Conservation (phyloP, 1,140 invertebrate species). For the Drosophila erecta region DNA sequence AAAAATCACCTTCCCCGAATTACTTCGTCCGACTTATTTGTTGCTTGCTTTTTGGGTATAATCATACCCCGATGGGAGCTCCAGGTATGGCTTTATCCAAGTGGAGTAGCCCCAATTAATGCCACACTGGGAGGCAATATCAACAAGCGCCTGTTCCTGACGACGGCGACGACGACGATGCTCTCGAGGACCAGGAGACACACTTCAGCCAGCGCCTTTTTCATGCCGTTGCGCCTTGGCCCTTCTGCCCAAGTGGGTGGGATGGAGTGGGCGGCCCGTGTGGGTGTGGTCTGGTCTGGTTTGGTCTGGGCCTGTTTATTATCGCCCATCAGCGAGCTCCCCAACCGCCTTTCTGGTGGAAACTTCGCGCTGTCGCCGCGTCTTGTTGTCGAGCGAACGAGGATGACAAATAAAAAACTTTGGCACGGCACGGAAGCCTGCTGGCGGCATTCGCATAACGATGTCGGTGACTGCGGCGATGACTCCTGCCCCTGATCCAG, state of each 20-base stretch:
- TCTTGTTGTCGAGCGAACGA: constrained; percentile 12
- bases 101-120: constrained; percentile 53
- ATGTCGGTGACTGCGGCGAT: constrained; percentile 74
- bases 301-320: constrained; percentile 69
- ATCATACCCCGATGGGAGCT: constrained; percentile 24
- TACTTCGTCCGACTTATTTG: constrained; percentile 1
- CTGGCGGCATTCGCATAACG: constrained; percentile 80
- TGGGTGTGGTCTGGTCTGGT: constrained; percentile 1
- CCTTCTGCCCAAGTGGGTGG: constrained; percentile 13
- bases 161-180: constrained; percentile 26
- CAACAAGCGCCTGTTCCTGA: constrained; percentile 75
- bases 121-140: constrained; percentile 73
- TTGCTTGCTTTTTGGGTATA: constrained; percentile 14
- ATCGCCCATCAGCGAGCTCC: constrained; percentile 56
- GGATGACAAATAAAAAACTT: constrained; percentile 72
- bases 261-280: neutral
- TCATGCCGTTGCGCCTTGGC: constrained; percentile 56
- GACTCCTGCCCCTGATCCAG: constrained; percentile 36
- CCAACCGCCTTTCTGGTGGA: constrained; percentile 9
- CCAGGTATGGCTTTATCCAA: constrained; percentile 41
- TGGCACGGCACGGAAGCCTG: constrained; percentile 79
- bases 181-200: constrained; percentile 52
- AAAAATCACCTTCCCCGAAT: constrained; percentile 11
- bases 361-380: constrained; percentile 16
- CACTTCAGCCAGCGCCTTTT: constrained; percentile 69